Evolutionary conservation across 2,888 invertebrate genomes (phyloP).

Genomic region (Amorpha juglandis): DNA sequence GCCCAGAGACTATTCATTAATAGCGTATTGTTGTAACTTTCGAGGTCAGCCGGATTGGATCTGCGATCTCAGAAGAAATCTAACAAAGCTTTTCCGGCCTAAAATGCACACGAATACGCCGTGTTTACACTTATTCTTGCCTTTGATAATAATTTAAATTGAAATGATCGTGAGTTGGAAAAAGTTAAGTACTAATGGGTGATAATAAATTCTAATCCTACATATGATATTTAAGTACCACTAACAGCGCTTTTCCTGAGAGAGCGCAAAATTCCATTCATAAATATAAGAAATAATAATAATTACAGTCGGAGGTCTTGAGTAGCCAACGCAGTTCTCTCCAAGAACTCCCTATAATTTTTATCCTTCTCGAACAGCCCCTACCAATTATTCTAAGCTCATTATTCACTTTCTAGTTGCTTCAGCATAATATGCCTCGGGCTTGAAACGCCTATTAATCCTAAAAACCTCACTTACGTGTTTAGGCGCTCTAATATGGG

Average conservation of each 20-base stretch:
- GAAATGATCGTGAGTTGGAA: not conserved
- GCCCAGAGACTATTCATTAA: slow-evolving; percentile 59
- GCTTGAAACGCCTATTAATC: slow-evolving; percentile 44
- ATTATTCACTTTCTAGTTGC: slow-evolving; percentile 68
- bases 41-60: slow-evolving; percentile 61
- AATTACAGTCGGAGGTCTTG: slow-evolving; percentile 44
- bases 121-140: not conserved
- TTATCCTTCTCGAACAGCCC: slow-evolving; percentile 50
- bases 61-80: slow-evolving; percentile 59
- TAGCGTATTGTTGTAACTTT: slow-evolving; percentile 69
- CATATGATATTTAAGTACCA: slow-evolving; percentile 31
- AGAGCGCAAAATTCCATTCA: slow-evolving; percentile 43
- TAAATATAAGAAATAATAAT: slow-evolving; percentile 53
- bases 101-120: slow-evolving; percentile 5
- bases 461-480: slow-evolving; percentile 32
- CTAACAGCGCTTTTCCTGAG: slow-evolving; percentile 40
- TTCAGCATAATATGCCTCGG: slow-evolving; percentile 43
- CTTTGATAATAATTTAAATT: no score
- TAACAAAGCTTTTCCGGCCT: slow-evolving; percentile 60
- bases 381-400: slow-evolving; percentile 60
- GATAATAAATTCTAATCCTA: slow-evolving; percentile 17
- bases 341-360: slow-evolving; percentile 59
- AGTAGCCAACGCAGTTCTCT: slow-evolving; percentile 50
- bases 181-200: slow-evolving; percentile 13
- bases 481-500: slow-evolving; percentile 35